Evolutionary conservation across 2,113 vertebrate species (phyloP), one percentile per base, ranked within the genome.

Genomic region (Brachypodius melanocephalos): DNA sequence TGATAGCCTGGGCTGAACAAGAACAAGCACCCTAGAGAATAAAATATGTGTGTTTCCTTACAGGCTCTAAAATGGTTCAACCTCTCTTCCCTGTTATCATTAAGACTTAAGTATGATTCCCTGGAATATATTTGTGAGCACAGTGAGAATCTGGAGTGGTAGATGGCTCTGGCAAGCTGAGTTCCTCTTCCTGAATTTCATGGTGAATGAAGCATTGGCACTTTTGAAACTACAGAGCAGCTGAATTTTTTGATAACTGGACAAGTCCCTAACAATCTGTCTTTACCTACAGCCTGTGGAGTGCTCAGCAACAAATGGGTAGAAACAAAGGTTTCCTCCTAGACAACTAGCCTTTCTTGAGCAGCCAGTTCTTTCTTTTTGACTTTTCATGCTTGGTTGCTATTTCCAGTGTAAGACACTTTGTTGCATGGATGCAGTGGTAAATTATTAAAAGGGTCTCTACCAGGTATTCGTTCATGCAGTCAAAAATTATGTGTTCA

Each of bases 361-460:
- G 59, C 28, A 90, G 55, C 13, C 61, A 63, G 65, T 51, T 51
- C 19, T 29, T 85, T 82, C 62, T 79, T 93, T 89, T 59, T 45
- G 17, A 66, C 2, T 2, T 83, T 96, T 91, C 88, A 95, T 63
- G 90, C 81, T 96, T 72, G 59, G 75, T 67, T 69, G 72, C 94
- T 88, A 42, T 81, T 97, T 63, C 65, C 75, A 57, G 29, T 19
- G 16, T 55, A 88, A 90, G 72, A 71, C 31, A 77, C 43, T 90
- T 58, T 25, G 69, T 77, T 80, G 68, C 79, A 84, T 17, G 61
- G 65, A 67, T 61, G 86, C 65, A 61, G 46, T 66, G 52, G 94
- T 96, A 93, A 97, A 97, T 96, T 95, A 96, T 97, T 96, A 86
- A 96, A 93, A 90, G 67, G 25, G 25, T 74, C 72, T 90, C 46